Evolutionary conservation across 2,888 invertebrate species (phyloP), one percentile per base, ranked within the genome.

Genomic region (Melipona beecheii): DNA sequence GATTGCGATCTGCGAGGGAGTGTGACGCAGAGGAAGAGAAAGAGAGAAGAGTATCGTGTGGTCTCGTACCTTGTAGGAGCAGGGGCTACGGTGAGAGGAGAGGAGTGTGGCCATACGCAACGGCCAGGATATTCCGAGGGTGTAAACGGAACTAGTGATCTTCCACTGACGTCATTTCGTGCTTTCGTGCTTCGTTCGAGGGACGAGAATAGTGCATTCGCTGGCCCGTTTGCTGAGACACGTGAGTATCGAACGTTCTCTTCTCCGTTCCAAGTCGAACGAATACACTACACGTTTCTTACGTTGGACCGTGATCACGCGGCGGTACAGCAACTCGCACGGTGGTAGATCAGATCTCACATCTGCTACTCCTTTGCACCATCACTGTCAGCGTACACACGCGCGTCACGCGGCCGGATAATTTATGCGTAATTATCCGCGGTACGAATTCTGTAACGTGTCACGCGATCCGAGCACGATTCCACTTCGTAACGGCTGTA

Each of bases 141-240:
- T 70, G 65, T 75, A 72, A 72, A 56, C 82, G 73, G 83, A 74
- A 70, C 82, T 70, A 75, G 83, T 84, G 84, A 83, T 83, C 83
- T 62, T 56, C 76, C 81, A 52, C 73, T 60, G 78, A 84, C 84
- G 69, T 84, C 78, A 62, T 21, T 27, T 43, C 58, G 78, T 68
- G 74, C 78, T 84, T 75, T 75, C 83, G 84, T 78, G 75, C 78
- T 62, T 56, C 62, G 49, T 68, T 54, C 43, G 31, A 62, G 75
- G 36, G 69, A 77, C 83, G 69, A 83, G 83, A 84, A 83, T 84
- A 84, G 83, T 75, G 66, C 27, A 27, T 31, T 62, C 19, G 65
- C 80, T 77, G 81, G 49, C 36, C 52, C 70, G 52, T 43, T 43
- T 43, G 62, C 75, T 49, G 21, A 84, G 68, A 84, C 83, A 83